phyloP scores from a whole-genome alignment of 2,797 vertebrate species.

The Melanotaenia maccullochi region DNA sequence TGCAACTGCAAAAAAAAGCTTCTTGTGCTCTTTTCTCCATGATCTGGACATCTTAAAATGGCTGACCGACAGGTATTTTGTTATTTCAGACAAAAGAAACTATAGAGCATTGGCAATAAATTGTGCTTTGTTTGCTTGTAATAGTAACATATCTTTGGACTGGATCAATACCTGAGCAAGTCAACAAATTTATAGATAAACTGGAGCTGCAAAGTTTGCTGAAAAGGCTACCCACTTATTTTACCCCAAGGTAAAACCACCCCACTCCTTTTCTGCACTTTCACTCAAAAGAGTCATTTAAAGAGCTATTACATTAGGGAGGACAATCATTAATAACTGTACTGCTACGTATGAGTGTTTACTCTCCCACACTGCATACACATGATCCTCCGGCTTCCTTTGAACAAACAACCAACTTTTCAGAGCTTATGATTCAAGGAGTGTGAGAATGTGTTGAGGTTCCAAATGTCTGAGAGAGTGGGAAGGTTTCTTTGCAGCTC shows the following conservation, averaged over 20 bases:
- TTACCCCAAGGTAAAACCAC: slow-evolving; percentile 35
- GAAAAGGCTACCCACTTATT: slow-evolving; percentile 41
- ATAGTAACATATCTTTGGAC: slow-evolving; percentile 24
- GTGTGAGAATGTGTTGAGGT: slow-evolving; percentile 21
- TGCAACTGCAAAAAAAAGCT: neutral
- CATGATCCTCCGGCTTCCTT: slow-evolving; percentile 21
- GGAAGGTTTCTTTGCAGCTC: slow-evolving; percentile 27
- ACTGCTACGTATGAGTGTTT: slow-evolving; percentile 40
- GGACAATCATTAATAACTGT: slow-evolving; percentile 34
- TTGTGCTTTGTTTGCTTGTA: slow-evolving; percentile 18
- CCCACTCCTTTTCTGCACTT: slow-evolving; percentile 11
- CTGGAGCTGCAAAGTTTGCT: slow-evolving; percentile 57
- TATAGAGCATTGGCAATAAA: neutral
- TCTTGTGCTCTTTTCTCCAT: neutral
- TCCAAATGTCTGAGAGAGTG: slow-evolving; percentile 36
- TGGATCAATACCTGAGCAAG: slow-evolving; percentile 49
- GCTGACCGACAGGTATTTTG: no score
- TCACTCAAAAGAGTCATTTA: slow-evolving; percentile 37
- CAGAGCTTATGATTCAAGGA: slow-evolving; percentile 25
- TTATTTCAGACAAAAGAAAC: no score
- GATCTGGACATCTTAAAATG: neutral
- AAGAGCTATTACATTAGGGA: slow-evolving; percentile 34
- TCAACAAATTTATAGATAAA: slow-evolving; percentile 71
- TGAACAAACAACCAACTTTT: slow-evolving; percentile 38
- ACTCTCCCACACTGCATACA: slow-evolving; percentile 7